Percentiles rank a stretch among this genome's conserved stretches.
Conservation (phyloP, 2,888 invertebrate genomes). For the Micoletzkya japonica region DNA sequence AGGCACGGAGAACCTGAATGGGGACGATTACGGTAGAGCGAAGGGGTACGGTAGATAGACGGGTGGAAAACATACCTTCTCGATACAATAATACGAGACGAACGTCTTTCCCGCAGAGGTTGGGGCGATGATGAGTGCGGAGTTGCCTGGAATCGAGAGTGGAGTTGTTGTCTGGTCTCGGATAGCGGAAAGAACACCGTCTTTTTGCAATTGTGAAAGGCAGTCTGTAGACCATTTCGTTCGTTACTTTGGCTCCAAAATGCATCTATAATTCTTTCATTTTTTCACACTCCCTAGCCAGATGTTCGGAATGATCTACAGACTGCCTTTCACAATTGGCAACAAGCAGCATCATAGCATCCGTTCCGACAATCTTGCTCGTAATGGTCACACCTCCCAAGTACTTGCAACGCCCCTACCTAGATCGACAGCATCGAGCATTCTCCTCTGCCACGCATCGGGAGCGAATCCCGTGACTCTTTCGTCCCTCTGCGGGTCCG, state of each 20-base stretch:
- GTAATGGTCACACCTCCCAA: not conserved
- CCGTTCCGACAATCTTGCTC: not conserved
- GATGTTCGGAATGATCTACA: not conserved
- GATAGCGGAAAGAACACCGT: not conserved
- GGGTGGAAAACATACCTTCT: no score
- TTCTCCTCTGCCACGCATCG: constrained; percentile 64
- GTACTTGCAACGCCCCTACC: constrained; percentile 32
- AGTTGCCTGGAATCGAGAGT: constrained; percentile 51
- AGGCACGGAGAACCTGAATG: constrained; percentile 62
- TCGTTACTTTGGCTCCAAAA: not conserved
- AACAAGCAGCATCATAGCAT: not conserved
- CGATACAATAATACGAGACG: constrained; percentile 66
- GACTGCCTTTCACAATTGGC: not conserved
- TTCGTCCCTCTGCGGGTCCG: constrained; percentile 60
- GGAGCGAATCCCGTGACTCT: constrained; percentile 64
- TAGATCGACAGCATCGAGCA: constrained; percentile 64
- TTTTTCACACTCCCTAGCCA: not conserved
- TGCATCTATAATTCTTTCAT: no score
- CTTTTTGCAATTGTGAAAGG: not conserved
- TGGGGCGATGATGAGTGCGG: constrained; percentile 65
- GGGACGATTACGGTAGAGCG: no score
- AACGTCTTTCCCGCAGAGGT: constrained; percentile 66
- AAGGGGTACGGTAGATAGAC: no score
- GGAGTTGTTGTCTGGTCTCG: not conserved
- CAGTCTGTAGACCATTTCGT: not conserved